Conservation (phyloP, 2,888 invertebrate species). For the Thymelicus lineola region DNA sequence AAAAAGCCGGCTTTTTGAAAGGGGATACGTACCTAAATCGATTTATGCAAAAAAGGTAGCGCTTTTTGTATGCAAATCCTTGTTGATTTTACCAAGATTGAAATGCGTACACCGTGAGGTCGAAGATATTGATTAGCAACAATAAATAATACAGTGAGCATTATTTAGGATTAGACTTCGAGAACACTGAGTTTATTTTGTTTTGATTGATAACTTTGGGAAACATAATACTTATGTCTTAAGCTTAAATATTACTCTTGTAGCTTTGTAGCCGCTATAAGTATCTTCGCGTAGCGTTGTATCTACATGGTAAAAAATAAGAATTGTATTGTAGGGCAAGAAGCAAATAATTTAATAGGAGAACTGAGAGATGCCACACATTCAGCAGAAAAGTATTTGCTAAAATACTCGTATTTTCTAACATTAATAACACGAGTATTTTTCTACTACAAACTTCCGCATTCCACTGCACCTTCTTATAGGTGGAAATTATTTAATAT, state of each 20-base stretch:
- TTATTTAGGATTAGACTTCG: neutral
- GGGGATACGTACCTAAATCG: slow-evolving; percentile 83
- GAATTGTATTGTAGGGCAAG: too few species aligned
- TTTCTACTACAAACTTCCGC: neutral
- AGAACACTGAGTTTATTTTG: too few species aligned
- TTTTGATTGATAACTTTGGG: too few species aligned
- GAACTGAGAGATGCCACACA: too few species aligned
- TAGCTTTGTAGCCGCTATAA: too few species aligned
- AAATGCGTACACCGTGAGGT: slow-evolving; percentile 77
- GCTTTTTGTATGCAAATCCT: slow-evolving; percentile 84
- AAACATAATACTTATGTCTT: too few species aligned
- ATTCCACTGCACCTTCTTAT: neutral
- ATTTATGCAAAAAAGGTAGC: slow-evolving; percentile 83
- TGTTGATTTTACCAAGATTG: slow-evolving; percentile 82
- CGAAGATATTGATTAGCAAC: slow-evolving; percentile 59
- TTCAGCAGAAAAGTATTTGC: neutral
- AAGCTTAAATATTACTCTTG: too few species aligned
- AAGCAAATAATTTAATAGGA: too few species aligned
- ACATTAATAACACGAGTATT: neutral
- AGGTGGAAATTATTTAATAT: neutral
- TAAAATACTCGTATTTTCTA: neutral
- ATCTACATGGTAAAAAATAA: too few species aligned
- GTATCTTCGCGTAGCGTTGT: too few species aligned
- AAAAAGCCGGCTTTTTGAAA: slow-evolving; percentile 76
- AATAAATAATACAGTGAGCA: slow-evolving; percentile 6